Base-by-base conservation (phyloP, 1,140 invertebrate species). In the Heliothis subflexa region DNA sequence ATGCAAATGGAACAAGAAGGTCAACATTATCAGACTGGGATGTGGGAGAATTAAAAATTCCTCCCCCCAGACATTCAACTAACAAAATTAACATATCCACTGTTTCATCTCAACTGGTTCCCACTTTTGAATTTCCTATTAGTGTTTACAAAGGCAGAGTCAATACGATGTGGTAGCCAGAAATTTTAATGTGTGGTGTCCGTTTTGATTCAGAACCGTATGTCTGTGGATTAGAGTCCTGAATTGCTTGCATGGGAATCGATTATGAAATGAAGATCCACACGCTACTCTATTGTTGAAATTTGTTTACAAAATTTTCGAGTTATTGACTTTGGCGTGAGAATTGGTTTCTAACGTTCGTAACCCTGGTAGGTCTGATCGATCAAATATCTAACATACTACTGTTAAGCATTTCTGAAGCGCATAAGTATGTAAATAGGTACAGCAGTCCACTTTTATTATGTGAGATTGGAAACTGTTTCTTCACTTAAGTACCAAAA, bases 71-170 rank as follows among this genome's bases (percentile, higher is more conserved):
- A 80, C 68, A 81, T 78, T 84, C 81, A 76, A 82, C 84, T 83
- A 82, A 85, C 76, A 78, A 84, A 88, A 91, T 92, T 92, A 93
- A 92, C 87, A 89, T 91, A 91, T 91, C 84, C 87, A 91, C 85
- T 93, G 88, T 91, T 91, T 91, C 88, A 85, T 90, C 89, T 88
- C 88, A 89, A 92, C 88, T 90, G 89, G 89, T 91, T 91, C 83
- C 85, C 84, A 91, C 83, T 88, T 88, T 88, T 88, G 86, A 86
- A 88, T 88, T 86, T 88, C 85, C 85, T 88, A 88, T 86, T 86
- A 88, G 79, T 88, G 82, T 90, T 91, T 88, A 87, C 89, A 89
- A 88, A 91, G 83, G 87, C 81, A 90, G 86, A 88, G 87, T 88
- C 86, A 88, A 88, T 89, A 87, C 81, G 81, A 80, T 84, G 83